These are phyloP conservation scores for Heteromormyrus szaboi DNA, from an alignment of 2,797 vertebrate species.

Conservation along the genomic window DNA sequence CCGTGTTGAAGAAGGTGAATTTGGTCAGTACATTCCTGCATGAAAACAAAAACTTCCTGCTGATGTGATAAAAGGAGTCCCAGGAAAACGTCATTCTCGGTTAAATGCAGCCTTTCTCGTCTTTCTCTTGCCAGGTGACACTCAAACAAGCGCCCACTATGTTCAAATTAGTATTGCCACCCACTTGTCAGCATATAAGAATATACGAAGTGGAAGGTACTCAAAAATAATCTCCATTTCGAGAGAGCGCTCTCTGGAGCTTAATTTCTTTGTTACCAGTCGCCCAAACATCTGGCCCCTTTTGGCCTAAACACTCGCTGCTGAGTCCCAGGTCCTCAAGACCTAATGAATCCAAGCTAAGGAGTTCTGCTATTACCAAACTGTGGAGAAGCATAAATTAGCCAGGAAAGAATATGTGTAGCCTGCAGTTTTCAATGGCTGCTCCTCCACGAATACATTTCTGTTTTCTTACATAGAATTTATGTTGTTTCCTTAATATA, in stretches of 20 bases:
- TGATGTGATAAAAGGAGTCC: neutral
- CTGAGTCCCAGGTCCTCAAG: neutral
- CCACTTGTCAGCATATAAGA: neutral
- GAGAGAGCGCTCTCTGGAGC: neutral
- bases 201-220: neutral
- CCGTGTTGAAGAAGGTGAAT: neutral
- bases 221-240: neutral
- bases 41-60: neutral
- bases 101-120: neutral
- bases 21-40: neutral
- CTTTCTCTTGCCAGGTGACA: neutral
- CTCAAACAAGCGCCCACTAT: neutral
- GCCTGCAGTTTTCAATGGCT: neutral
- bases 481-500: conserved; percentile 3
- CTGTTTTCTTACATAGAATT: neutral
- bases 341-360: neutral
- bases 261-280: neutral
- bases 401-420: neutral
- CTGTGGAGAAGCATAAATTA: neutral
- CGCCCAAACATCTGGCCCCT: neutral
- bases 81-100: neutral
- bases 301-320: neutral
- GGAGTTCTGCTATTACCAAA: neutral
- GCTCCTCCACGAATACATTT: neutral
- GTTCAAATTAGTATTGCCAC: neutral